A percentile compares a stretch with the other conserved stretches of the same genome.
phyloP scores from a whole-genome alignment of 2,888 invertebrate species.

The Baronia brevicornis region DNA sequence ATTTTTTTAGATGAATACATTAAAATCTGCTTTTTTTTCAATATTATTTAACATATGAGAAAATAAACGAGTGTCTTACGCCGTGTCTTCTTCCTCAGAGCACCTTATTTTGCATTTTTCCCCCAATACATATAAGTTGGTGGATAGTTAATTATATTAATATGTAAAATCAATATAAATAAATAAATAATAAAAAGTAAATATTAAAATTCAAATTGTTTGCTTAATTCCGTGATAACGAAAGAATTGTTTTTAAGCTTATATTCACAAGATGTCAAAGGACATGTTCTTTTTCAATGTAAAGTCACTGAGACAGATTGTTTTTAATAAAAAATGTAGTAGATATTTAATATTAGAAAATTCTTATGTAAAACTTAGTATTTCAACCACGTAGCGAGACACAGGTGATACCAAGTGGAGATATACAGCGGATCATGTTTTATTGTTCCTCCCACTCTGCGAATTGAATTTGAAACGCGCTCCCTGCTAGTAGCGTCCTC shows the following conservation, averaged over 20 bases:
- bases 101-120: no score
- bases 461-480: constrained; percentile 72
- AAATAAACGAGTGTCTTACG: no score
- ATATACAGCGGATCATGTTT: constrained; percentile 57
- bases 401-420: constrained; percentile 57
- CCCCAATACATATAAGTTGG: no score
- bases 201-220: no score
- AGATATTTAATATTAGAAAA: constrained; percentile 1
- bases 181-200: constrained; percentile 1
- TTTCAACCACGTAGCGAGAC: constrained; percentile 55
- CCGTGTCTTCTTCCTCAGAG: no score
- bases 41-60: no score
- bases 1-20: constrained; percentile 39
- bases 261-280: no score
- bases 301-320: no score
- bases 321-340: neutral
- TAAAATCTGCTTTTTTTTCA: constrained; percentile 20
- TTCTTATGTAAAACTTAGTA: constrained; percentile 19
- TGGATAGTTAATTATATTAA: no score
- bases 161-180: constrained; percentile 8
- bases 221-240: no score
- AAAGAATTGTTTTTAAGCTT: no score
- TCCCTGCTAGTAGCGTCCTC: constrained; percentile 21
- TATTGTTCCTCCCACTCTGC: constrained; percentile 71
- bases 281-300: no score